Percentiles rank a stretch among this genome's conserved stretches.
Evolutionary conservation across 2,113 vertebrate genomes (phyloP).

Genomic region (Isichthys henryi): DNA sequence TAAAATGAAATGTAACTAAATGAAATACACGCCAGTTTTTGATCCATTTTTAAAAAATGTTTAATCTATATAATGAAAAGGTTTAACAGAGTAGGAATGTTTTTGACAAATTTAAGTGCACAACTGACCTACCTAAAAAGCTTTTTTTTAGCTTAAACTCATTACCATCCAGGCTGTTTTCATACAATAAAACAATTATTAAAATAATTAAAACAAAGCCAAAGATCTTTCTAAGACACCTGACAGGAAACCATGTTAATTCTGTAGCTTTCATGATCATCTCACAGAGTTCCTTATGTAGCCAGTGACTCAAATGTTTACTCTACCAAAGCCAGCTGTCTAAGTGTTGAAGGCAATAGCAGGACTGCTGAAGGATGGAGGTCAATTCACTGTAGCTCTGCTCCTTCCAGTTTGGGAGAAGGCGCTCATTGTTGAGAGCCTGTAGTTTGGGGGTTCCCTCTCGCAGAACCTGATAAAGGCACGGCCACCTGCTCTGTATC

Average conservation of each 20-base stretch:
- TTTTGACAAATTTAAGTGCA: constrained; percentile 2
- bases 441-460: constrained; percentile 65
- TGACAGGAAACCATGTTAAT: background rate
- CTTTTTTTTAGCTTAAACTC: background rate
- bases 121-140: background rate
- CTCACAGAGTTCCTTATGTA: background rate
- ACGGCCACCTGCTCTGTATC: constrained; percentile 71
- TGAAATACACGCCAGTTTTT: background rate
- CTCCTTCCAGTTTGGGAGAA: constrained; percentile 63
- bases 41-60: background rate
- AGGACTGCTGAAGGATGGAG: constrained; percentile 64
- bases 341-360: constrained; percentile 69
- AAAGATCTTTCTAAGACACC: background rate
- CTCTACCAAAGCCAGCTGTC: constrained; percentile 71
- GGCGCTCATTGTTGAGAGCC: constrained; percentile 65
- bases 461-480: constrained; percentile 64
- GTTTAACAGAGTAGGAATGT: background rate
- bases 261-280: background rate
- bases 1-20: background rate
- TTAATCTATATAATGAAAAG: constrained; percentile 7
- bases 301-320: background rate
- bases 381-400: constrained; percentile 58
- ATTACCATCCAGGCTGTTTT: background rate
- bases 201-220: background rate
- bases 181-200: background rate